A percentile compares a stretch with the other conserved stretches of the same genome.
These are phyloP conservation scores for Drosophila fulvimacula DNA, from an alignment of 2,888 invertebrate genomes.

Conservation along the genomic window DNA sequence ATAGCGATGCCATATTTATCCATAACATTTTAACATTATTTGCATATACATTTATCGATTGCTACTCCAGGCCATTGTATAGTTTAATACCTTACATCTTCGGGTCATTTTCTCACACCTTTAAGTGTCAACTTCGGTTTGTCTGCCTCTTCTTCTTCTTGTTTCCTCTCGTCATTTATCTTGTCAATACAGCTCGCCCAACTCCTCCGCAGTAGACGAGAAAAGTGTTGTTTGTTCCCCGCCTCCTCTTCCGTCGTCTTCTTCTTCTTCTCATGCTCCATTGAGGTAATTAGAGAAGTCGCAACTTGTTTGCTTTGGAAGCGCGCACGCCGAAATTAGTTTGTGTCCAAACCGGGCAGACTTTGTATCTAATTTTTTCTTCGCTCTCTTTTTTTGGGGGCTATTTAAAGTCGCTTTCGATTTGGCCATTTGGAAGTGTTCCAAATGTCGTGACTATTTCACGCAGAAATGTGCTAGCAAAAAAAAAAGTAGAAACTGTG, in stretches of 20 bases:
- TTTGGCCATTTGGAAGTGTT: slow-evolving; percentile 64
- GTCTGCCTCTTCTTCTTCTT: slow-evolving; percentile 16
- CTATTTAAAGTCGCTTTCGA: slow-evolving; percentile 59
- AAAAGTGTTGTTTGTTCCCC: slow-evolving; percentile 14
- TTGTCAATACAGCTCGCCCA: slow-evolving; percentile 41
- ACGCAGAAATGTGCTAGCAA: slow-evolving; percentile 54
- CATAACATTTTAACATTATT: background rate
- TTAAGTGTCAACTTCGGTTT: slow-evolving; percentile 48
- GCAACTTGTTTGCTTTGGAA: slow-evolving; percentile 26
- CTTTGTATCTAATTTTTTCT: slow-evolving; percentile 14
- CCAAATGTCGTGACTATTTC: slow-evolving; percentile 73
- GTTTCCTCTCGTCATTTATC: slow-evolving; percentile 68
- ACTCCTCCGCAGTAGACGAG: slow-evolving; percentile 17
- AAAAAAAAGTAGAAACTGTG: slow-evolving; percentile 32
- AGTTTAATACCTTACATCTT: background rate
- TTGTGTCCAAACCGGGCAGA: slow-evolving; percentile 32
- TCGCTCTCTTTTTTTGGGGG: slow-evolving; percentile 18
- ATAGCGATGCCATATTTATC: background rate
- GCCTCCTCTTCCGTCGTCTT: background rate
- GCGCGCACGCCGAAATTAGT: slow-evolving; percentile 30
- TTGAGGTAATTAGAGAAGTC: slow-evolving; percentile 63
- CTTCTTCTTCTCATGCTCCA: slow-evolving; percentile 5
- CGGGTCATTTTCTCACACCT: slow-evolving; percentile 39
- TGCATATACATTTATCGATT: background rate
- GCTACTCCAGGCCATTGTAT: slow-evolving; percentile 18